Evolutionary conservation across 2,797 vertebrate genomes (phyloP).

Genomic region (Salarias fasciatus): DNA sequence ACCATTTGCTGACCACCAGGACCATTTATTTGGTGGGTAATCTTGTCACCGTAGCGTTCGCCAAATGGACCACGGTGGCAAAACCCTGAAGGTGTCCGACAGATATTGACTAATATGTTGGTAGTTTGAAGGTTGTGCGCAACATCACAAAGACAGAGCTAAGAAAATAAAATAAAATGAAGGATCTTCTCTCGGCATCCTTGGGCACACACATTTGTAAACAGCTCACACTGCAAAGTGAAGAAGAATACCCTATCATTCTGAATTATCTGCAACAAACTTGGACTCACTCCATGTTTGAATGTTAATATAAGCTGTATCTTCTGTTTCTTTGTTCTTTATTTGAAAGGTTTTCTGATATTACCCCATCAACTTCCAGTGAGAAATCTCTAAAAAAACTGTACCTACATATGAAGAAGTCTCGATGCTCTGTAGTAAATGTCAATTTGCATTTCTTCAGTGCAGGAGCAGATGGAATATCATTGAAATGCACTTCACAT

Average conservation of each 20-base stretch:
- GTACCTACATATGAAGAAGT: no score
- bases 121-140: conserved; percentile 1
- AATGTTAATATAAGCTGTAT: no score
- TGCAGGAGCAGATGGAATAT: conserved; percentile 49
- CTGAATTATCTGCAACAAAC: conserved; percentile 6
- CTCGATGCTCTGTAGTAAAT: no score
- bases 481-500: not conserved
- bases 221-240: not conserved
- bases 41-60: not conserved
- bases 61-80: not conserved
- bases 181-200: not conserved
- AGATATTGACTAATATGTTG: conserved; percentile 5
- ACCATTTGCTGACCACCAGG: conserved; percentile 1
- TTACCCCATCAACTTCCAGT: no score
- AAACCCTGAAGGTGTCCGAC: not conserved
- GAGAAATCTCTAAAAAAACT: no score
- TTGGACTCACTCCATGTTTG: not conserved
- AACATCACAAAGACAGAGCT: not conserved
- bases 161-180: no score
- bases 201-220: conserved; percentile 4
- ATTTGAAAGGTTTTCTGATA: no score
- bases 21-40: conserved; percentile 4
- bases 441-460: conserved; percentile 33
- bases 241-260: not conserved
- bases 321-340: no score